Evolutionary conservation across 2,113 vertebrate species (phyloP).

Genomic region (Phrynosoma platyrhinos): DNA sequence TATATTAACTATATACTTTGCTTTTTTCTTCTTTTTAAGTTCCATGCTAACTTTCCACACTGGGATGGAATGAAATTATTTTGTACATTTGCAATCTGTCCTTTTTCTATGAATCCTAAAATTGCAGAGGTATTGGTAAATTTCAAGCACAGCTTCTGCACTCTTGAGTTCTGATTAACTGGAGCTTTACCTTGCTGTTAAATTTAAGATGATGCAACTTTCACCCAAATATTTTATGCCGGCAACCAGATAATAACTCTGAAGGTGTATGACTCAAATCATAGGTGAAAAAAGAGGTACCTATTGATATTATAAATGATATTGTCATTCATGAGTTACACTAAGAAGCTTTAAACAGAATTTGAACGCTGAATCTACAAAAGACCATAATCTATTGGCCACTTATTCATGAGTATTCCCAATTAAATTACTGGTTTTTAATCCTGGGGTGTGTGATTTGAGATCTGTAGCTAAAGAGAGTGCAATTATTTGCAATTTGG

Average conservation of each 20-base stretch:
- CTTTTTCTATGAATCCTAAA: not conserved
- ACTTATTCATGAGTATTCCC: not conserved
- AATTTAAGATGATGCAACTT: not conserved
- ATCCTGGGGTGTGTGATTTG: not conserved
- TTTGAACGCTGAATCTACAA: not conserved
- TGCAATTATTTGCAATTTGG: not conserved
- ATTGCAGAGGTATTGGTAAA: not conserved
- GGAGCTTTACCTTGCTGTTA: not conserved
- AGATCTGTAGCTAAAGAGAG: not conserved
- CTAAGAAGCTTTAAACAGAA: not conserved
- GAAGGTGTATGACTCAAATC: not conserved
- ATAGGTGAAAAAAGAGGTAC: not conserved
- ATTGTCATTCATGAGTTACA: not conserved
- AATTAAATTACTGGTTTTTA: conserved; percentile 1
- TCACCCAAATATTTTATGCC: not conserved
- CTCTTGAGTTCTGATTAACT: not conserved
- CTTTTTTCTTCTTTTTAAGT: no score
- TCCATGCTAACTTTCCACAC: no score
- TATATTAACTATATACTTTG: not conserved
- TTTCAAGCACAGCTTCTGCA: no score
- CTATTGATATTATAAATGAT: not conserved
- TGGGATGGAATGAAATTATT: not conserved
- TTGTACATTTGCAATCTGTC: not conserved
- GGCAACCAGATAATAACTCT: not conserved
- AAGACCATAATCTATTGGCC: not conserved